Evolutionary conservation across 2,113 vertebrate species (phyloP), one percentile per base, ranked within the genome.

Genomic region (Brevimyrus niger): DNA sequence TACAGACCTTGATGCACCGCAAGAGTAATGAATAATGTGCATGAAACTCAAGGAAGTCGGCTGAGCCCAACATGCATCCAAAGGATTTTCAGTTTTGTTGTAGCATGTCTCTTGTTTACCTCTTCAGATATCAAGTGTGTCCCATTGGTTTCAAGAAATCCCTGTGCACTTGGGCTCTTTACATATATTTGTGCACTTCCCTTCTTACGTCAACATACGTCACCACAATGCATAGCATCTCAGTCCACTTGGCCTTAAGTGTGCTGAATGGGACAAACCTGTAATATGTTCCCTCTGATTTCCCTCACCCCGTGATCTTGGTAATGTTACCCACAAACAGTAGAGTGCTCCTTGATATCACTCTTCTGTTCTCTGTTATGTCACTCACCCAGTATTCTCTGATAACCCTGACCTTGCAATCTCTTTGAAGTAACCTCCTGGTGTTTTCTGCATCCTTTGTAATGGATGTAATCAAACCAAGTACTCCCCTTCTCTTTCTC

Each of bases 371-470:
- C 31, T 48, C 23, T 19, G 47, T 19, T 27, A 50, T 35, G 44
- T 51, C 84, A 51, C 47, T 31, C n/a, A 50, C 8, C 46, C n/a
- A 4, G 31, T 31, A 50, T 86, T 86, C 48, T 86, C 3, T 86
- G 84, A 23, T 58, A 35, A 31, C 46, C 48, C 15, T 51, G 21
- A 46, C 61, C 44, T 80, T 31, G 38, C 42, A 88, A 15, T 88
- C 11, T 42, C 55, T 2, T 19, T 35, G 47, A 35, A 76, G 23
- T 21, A 58, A 58, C 65, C 92, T 96, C 96, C 94, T 96, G 76
- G 95, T 97, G 6, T 95, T 94, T 90, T 96, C 96, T 3, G 95
- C 95, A 69, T 69, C 61, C 61, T 69, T 69, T 31, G 61, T 31
- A 69, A 69, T 69, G 9, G 0, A 96, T 93, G 90, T 96, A 95